A percentile compares a stretch with the other conserved stretches of the same genome.
Conservation (phyloP, 2,113 vertebrate species). For the Thunnus thynnus region DNA sequence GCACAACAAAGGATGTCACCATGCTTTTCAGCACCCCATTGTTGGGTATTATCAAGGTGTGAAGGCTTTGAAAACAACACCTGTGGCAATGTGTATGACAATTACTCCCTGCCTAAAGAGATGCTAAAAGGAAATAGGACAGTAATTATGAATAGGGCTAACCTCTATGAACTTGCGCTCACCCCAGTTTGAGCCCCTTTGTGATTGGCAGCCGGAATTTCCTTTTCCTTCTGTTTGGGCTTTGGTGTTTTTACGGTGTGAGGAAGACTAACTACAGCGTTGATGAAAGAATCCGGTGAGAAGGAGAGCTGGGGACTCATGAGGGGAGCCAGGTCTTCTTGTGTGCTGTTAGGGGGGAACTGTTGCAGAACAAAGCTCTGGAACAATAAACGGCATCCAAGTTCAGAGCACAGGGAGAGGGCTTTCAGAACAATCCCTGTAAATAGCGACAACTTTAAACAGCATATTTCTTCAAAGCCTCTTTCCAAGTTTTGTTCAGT, state of each 20-base stretch:
- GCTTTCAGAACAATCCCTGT: conserved; percentile 14
- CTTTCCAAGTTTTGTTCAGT: background rate
- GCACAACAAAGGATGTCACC: conserved; percentile 82
- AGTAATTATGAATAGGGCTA: conserved; percentile 73
- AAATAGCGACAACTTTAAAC: conserved; percentile 23
- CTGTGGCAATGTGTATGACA: conserved; percentile 81
- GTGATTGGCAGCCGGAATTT: conserved; percentile 66
- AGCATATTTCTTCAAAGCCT: conserved; percentile 17
- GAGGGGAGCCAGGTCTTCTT: conserved; percentile 42
- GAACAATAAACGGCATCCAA: conserved; percentile 60
- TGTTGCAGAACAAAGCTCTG: conserved; percentile 39
- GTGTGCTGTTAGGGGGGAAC: conserved; percentile 23
- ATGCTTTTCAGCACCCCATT: conserved; percentile 80
- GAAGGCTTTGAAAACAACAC: conserved; percentile 86
- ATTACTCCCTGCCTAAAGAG: conserved; percentile 73
- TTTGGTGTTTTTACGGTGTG: conserved; percentile 61
- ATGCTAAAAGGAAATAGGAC: conserved; percentile 78
- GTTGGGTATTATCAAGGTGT: conserved; percentile 84
- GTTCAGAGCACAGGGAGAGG: conserved; percentile 38
- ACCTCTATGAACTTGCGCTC: conserved; percentile 65
- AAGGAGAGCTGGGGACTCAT: conserved; percentile 31
- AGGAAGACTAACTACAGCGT: conserved; percentile 45
- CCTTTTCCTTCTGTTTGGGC: conserved; percentile 28
- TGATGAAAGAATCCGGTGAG: conserved; percentile 55
- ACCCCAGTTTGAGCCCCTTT: conserved; percentile 69